phyloP scores from a whole-genome alignment of 2,113 vertebrate species.

The Callochromis pleurospilus region DNA sequence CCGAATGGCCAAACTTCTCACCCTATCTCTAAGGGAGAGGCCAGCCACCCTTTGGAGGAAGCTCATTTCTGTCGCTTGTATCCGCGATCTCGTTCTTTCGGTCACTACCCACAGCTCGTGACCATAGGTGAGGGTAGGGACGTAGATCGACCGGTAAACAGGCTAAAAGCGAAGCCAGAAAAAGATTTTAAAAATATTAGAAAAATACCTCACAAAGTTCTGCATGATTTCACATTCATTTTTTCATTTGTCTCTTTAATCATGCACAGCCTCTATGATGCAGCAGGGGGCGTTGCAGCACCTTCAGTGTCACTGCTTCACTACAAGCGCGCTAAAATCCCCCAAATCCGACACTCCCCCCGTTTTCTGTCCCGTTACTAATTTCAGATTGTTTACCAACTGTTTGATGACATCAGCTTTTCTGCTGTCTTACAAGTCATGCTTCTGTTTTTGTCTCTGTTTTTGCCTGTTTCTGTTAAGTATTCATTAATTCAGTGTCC shows the following conservation, averaged over 20 bases:
- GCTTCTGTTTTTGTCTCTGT: not conserved
- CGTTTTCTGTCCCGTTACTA: rapidly evolving
- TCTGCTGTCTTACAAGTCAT: not conserved
- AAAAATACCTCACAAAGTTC: not conserved
- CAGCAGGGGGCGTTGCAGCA: not conserved
- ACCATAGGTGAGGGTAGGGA: no score
- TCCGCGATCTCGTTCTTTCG: rapidly evolving
- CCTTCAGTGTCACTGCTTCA: not conserved
- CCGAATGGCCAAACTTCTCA: rapidly evolving
- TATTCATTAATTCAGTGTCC: not conserved
- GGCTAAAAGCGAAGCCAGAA: no score
- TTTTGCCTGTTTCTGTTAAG: not conserved
- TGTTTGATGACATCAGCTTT: not conserved
- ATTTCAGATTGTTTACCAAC: not conserved
- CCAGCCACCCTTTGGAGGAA: no score
- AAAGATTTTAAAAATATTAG: not conserved
- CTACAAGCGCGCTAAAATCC: rapidly evolving
- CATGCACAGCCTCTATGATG: rapidly evolving
- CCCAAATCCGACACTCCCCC: not conserved
- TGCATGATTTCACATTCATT: not conserved
- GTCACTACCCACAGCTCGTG: no score
- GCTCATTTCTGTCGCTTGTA: rapidly evolving
- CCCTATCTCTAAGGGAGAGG: rapidly evolving
- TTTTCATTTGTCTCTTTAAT: not conserved
- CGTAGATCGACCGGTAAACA: rapidly evolving